phyloP scores from a whole-genome alignment of 2,113 vertebrate species.

The Jacana jacana region DNA sequence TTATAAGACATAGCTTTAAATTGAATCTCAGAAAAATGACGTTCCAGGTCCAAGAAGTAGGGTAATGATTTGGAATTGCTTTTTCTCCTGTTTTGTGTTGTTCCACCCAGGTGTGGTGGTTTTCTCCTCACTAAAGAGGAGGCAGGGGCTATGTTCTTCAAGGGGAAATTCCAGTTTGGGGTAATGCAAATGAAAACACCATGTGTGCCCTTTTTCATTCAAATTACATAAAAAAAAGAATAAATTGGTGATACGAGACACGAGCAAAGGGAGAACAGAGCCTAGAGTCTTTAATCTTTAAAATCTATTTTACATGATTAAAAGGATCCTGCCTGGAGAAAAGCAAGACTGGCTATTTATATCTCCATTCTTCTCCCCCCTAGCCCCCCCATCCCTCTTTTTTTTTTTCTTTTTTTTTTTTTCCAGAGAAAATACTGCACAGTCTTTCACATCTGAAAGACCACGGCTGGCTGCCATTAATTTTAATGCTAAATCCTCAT shows the following conservation, averaged over 20 bases:
- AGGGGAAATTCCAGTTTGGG: conserved; percentile 41
- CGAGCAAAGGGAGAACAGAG: conserved; percentile 54
- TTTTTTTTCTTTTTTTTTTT: neutral
- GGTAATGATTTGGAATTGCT: neutral
- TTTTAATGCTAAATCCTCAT: conserved; percentile 74
- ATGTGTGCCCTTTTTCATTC: conserved; percentile 58
- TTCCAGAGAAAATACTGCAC: conserved; percentile 59
- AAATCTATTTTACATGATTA: conserved; percentile 73
- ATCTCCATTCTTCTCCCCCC: conserved; percentile 48
- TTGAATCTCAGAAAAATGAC: neutral
- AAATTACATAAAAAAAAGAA: conserved; percentile 42
- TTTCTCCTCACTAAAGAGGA: neutral
- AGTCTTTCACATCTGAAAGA: conserved; percentile 66
- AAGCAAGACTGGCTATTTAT: conserved; percentile 69
- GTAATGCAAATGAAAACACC: conserved; percentile 27
- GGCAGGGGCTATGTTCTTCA: neutral
- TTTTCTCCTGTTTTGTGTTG: neutral
- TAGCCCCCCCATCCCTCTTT: neutral
- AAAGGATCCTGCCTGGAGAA: conserved; percentile 69
- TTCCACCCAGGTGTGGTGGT: neutral
- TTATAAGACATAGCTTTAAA: neutral
- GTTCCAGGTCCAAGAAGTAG: neutral
- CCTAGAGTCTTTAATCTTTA: conserved; percentile 72
- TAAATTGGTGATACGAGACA: conserved; percentile 19
- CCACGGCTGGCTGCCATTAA: conserved; percentile 67